These are phyloP conservation scores for Yoshiicerus persimilis DNA, from an alignment of 1,140 invertebrate species.

Conservation along the genomic window DNA sequence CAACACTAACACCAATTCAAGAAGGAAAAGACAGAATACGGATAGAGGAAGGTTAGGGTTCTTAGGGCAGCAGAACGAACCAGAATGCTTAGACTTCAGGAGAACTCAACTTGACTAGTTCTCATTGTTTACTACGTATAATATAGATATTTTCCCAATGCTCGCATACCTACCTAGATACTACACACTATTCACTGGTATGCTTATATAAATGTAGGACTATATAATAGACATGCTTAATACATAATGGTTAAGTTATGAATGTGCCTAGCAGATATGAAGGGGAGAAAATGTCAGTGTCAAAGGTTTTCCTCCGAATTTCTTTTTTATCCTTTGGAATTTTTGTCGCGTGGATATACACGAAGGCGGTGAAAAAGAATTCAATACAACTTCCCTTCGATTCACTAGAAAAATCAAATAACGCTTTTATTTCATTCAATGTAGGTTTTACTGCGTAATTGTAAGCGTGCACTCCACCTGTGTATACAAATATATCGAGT, in stretches of 20 bases:
- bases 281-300: conserved; percentile 21
- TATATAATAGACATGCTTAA: background rate
- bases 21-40: background rate
- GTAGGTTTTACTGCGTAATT: background rate
- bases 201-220: background rate
- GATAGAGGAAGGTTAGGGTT: conserved; percentile 11
- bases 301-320: conserved; percentile 13
- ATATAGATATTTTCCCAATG: background rate
- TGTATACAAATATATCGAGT: too few relatives aligned
- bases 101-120: background rate
- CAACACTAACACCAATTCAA: background rate
- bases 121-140: background rate
- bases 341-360: background rate
- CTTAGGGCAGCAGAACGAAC: background rate
- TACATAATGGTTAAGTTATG: background rate
- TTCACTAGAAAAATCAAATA: background rate
- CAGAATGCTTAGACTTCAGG: background rate
- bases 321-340: conserved; percentile 12
- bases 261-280: background rate
- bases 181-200: background rate
- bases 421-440: background rate
- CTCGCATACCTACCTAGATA: background rate
- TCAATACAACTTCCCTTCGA: background rate
- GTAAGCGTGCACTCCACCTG: too few relatives aligned
- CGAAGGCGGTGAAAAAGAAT: background rate